A percentile compares a stretch with the other conserved stretches of the same genome.
These are phyloP conservation scores for Nephrotoma appendiculata DNA, from an alignment of 2,888 invertebrate genomes.

Conservation along the genomic window DNA sequence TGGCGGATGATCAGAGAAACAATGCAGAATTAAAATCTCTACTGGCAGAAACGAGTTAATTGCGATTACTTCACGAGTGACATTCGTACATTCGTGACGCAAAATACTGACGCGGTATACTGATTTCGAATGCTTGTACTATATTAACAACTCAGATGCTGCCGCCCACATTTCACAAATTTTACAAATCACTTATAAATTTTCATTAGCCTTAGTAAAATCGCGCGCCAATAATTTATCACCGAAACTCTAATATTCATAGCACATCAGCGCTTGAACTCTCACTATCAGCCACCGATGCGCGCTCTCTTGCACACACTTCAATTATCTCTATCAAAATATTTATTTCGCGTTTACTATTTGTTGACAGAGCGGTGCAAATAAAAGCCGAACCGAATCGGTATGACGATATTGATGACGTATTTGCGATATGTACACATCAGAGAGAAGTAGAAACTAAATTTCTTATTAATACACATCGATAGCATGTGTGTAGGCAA, in stretches of 20 bases:
- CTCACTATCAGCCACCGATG: not conserved
- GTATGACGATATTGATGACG: not conserved
- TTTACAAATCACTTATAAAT: too few species aligned
- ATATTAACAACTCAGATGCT: too few species aligned
- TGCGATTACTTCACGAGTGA: too few species aligned
- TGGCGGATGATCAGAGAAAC: too few species aligned
- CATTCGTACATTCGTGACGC: too few species aligned
- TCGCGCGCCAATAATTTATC: too few species aligned
- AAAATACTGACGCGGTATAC: too few species aligned
- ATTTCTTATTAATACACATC: not conserved
- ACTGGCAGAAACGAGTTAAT: too few species aligned
- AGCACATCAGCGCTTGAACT: not conserved
- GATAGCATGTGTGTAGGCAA: not conserved
- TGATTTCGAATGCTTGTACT: too few species aligned
- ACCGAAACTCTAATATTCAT: not conserved
- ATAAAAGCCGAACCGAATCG: not conserved
- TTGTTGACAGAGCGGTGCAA: not conserved
- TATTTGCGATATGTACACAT: not conserved
- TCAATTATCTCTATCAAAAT: not conserved
- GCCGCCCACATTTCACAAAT: too few species aligned
- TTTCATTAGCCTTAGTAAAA: too few species aligned
- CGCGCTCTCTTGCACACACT: not conserved
- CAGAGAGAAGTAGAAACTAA: not conserved
- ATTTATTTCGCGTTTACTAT: not conserved
- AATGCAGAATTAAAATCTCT: too few species aligned